Conservation (phyloP, 2,113 vertebrate species). For the Amazona guildingii region DNA sequence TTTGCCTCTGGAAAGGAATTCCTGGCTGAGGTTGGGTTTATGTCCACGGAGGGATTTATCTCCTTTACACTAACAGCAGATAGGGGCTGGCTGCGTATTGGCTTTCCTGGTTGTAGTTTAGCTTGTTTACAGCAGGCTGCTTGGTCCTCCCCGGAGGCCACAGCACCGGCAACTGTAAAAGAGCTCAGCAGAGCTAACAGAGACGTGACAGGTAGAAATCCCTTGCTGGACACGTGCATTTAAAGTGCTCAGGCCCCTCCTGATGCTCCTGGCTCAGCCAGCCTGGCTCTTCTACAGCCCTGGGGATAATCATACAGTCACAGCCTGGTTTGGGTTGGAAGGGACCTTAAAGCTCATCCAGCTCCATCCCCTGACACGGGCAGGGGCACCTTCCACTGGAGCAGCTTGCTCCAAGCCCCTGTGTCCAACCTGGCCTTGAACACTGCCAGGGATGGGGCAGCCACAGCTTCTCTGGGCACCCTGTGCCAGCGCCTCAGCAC, state of each 20-base stretch:
- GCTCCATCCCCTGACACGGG: accelerated
- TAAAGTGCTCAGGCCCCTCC: not conserved
- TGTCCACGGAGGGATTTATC: not conserved
- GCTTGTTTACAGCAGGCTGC: not conserved
- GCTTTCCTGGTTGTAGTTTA: not conserved
- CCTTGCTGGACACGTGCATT: accelerated
- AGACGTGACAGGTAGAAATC: not conserved
- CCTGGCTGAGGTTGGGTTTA: not conserved
- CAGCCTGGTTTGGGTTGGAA: not conserved
- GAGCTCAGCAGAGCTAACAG: not conserved
- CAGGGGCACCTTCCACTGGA: not conserved
- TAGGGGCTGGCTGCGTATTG: not conserved
- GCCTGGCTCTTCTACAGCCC: not conserved
- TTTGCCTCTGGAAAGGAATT: not conserved
- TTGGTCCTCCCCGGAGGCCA: not conserved
- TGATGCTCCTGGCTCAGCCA: not conserved
- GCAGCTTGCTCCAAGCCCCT: not conserved
- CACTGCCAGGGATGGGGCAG: no score
- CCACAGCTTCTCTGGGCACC: no score
- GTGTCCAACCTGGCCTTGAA: no score
- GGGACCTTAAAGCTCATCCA: not conserved
- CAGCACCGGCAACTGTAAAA: not conserved
- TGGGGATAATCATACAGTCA: not conserved
- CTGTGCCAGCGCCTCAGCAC: no score
- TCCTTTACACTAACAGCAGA: not conserved